phyloP scores from a whole-genome alignment of 2,888 invertebrate genomes.

The Eupithecia tripunctaria region DNA sequence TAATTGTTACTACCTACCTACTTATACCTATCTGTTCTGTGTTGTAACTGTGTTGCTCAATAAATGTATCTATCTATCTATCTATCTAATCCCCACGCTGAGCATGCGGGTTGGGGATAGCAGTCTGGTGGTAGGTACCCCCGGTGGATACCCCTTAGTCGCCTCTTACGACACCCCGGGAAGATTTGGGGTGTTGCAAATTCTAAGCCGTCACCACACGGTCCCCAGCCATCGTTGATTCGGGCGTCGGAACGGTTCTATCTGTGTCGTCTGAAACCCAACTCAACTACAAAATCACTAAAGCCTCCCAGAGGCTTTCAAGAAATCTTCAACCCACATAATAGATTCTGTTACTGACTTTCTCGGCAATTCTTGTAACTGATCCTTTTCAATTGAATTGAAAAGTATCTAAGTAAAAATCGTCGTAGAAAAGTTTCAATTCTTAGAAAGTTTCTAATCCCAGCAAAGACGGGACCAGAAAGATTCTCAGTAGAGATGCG shows the following conservation, averaged over 20 bases:
- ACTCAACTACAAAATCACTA: neutral
- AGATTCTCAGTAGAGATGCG: constrained; percentile 5
- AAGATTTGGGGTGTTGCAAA: too few species aligned
- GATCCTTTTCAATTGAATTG: constrained; percentile 9
- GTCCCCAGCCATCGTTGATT: neutral
- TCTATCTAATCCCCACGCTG: too few species aligned
- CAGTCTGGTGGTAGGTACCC: too few species aligned
- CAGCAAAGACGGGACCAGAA: constrained; percentile 14
- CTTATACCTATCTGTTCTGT: too few species aligned
- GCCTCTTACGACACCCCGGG: too few species aligned
- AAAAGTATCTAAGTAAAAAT: constrained; percentile 8
- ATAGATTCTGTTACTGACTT: neutral
- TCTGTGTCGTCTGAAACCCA: neutral
- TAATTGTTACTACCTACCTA: too few species aligned
- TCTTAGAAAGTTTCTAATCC: constrained; percentile 23
- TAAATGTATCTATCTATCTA: too few species aligned
- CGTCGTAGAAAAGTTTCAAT: constrained; percentile 18
- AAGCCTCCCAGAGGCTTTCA: neutral
- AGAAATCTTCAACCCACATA: neutral
- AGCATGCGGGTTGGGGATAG: too few species aligned
- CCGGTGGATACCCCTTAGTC: too few species aligned
- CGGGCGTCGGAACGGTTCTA: neutral
- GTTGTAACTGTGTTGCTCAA: too few species aligned
- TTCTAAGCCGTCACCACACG: too few species aligned
- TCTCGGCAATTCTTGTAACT: neutral